phyloP scores from a whole-genome alignment of 2,888 invertebrate genomes.

The Folsomia candida region DNA sequence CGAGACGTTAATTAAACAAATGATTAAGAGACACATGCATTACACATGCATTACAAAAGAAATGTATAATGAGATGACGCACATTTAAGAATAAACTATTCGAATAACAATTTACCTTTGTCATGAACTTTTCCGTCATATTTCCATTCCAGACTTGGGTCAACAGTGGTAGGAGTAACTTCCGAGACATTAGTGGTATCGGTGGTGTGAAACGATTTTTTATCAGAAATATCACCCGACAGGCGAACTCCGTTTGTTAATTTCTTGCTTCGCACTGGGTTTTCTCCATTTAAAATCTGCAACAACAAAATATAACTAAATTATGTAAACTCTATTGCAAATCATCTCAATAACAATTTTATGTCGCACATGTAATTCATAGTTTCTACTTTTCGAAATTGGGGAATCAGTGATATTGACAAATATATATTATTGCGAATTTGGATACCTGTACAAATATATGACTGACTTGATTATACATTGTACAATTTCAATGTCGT shows the following conservation, averaged over 20 bases:
- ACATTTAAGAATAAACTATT: background rate
- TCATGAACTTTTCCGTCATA: slow-evolving; percentile 37
- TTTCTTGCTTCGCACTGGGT: slow-evolving; percentile 35
- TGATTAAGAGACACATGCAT: background rate
- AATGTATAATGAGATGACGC: too few species aligned
- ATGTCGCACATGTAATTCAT: background rate
- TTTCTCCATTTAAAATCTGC: slow-evolving; percentile 22
- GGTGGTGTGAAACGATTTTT: slow-evolving; percentile 29
- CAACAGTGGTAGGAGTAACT: slow-evolving; percentile 16
- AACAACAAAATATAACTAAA: background rate
- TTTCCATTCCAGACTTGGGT: slow-evolving; percentile 48
- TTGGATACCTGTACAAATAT: too few species aligned
- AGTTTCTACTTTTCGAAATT: background rate
- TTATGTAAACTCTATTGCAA: background rate
- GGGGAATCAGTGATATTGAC: background rate
- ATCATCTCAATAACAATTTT: background rate
- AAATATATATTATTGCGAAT: too few species aligned
- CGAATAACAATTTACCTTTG: slow-evolving; percentile 31
- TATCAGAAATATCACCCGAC: slow-evolving; percentile 12
- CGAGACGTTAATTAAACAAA: slow-evolving; percentile 4
- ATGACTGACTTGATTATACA: too few species aligned
- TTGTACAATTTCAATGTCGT: too few species aligned
- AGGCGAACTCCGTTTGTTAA: slow-evolving; percentile 35
- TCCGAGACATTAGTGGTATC: slow-evolving; percentile 11
- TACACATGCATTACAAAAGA: too few species aligned